A percentile compares a stretch with the other conserved stretches of the same genome.
These are phyloP conservation scores for Liparis tanakae DNA, from an alignment of 2,797 vertebrate species.

Conservation along the genomic window DNA sequence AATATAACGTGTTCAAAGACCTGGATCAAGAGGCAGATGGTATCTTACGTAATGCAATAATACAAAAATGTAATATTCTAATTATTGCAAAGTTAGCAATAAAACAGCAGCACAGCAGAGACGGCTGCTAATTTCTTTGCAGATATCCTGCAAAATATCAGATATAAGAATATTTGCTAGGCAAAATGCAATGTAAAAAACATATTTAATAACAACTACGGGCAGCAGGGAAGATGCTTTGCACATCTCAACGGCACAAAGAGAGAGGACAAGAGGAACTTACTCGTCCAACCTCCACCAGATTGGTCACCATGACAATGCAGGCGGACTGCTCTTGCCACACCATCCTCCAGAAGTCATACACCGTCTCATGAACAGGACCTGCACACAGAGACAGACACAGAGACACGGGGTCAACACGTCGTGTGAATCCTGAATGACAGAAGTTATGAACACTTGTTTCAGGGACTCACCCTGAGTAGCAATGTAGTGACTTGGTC, in stretches of 20 bases:
- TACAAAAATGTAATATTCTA: background rate
- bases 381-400: slow-evolving; percentile 76
- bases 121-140: background rate
- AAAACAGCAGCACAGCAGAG: background rate
- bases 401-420: slow-evolving; percentile 4
- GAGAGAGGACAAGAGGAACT: slow-evolving; percentile 60
- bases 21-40: background rate
- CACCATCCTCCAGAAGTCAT: slow-evolving; percentile 99
- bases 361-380: slow-evolving; percentile 98
- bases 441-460: background rate
- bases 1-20: background rate
- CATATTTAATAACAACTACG: background rate
- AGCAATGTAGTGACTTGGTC: slow-evolving; percentile 98
- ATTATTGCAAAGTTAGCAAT: background rate
- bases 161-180: background rate
- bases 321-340: slow-evolving; percentile 99
- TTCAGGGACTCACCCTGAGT: slow-evolving; percentile 91
- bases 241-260: background rate
- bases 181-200: background rate
- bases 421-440: background rate
- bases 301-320: slow-evolving; percentile 99
- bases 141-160: no score
- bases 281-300: slow-evolving; percentile 99
- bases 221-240: background rate
- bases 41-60: background rate